phyloP scores from a whole-genome alignment of 1,140 invertebrate genomes.

The Drosophila watanabei region DNA sequence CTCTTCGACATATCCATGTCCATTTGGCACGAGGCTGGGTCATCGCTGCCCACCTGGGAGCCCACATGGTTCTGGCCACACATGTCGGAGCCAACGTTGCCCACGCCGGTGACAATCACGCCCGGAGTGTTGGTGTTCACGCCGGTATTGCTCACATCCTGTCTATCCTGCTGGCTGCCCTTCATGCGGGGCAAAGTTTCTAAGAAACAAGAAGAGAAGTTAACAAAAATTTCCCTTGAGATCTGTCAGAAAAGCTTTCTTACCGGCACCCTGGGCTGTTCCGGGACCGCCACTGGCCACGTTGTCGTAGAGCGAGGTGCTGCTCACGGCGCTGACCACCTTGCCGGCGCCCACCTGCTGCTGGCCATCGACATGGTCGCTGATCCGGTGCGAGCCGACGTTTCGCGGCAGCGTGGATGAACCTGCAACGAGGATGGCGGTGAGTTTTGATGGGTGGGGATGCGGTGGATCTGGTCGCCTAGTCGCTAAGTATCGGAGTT shows the following conservation, averaged over 20 bases:
- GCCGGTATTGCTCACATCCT: conserved; percentile 88
- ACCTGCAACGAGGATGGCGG: conserved; percentile 87
- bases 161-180: conserved; percentile 86
- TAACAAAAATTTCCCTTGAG: not conserved
- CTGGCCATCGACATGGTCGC: conserved; percentile 70
- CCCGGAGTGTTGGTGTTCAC: conserved; percentile 85
- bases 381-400: conserved; percentile 90
- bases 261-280: conserved; percentile 59
- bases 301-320: conserved; percentile 96
- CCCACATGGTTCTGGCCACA: conserved; percentile 87
- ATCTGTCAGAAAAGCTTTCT: not conserved
- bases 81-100: conserved; percentile 69
- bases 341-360: conserved; percentile 85
- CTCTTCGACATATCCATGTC: conserved; percentile 88
- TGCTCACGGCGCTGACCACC: conserved; percentile 93
- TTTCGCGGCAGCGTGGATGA: conserved; percentile 94
- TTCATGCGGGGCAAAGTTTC: conserved; percentile 87
- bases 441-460: conserved; percentile 82
- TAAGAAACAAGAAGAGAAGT: conserved; percentile 13
- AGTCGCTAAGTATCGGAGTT: conserved; percentile 21
- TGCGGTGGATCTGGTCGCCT: conserved; percentile 70
- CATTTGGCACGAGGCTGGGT: conserved; percentile 76
- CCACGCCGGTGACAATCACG: conserved; percentile 74
- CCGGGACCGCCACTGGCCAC: conserved; percentile 87
- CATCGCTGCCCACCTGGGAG: conserved; percentile 84